Percentiles rank a stretch among this genome's conserved stretches.
phyloP scores from a whole-genome alignment of 2,888 invertebrate genomes.

The Caenorhabditis sp. region DNA sequence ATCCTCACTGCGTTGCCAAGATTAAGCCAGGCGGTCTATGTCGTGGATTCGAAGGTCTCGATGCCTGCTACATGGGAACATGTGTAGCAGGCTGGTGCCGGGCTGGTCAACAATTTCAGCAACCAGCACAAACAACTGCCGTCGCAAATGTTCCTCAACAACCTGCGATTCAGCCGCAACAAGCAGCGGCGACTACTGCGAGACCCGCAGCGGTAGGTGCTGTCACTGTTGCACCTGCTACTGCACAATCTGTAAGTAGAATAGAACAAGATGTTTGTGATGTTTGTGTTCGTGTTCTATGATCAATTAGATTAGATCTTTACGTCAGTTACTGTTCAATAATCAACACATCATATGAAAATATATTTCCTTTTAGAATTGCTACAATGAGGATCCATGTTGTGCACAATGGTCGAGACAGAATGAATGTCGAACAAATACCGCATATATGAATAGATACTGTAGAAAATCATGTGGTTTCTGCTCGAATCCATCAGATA shows the following conservation, averaged over 20 bases:
- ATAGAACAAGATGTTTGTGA: too few relatives aligned
- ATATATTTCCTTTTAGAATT: slow-evolving; percentile 34
- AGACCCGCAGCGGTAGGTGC: slow-evolving; percentile 18
- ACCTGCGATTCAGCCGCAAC: slow-evolving; percentile 5
- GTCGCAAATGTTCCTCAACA: slow-evolving; percentile 33
- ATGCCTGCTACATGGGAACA: slow-evolving; percentile 62
- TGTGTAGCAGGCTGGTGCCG: slow-evolving; percentile 64
- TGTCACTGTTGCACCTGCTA: slow-evolving; percentile 15
- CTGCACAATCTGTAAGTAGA: slow-evolving; percentile 24
- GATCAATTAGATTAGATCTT: too few relatives aligned
- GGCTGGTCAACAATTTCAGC: slow-evolving; percentile 51
- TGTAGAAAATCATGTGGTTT: slow-evolving; percentile 65
- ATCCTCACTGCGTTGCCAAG: slow-evolving; percentile 68
- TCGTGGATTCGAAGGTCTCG: slow-evolving; percentile 66
- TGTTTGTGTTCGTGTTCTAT: too few relatives aligned
- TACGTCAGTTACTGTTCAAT: too few relatives aligned
- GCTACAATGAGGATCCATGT: slow-evolving; percentile 70
- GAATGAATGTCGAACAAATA: slow-evolving; percentile 61
- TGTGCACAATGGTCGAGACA: slow-evolving; percentile 64
- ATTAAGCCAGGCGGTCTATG: slow-evolving; percentile 59
- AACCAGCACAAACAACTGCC: slow-evolving; percentile 42
- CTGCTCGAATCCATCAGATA: slow-evolving; percentile 47
- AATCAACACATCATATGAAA: too few relatives aligned
- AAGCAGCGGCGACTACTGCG: slow-evolving; percentile 18
- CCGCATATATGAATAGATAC: slow-evolving; percentile 65